Conservation (phyloP, 2,888 invertebrate genomes). For the Scelioninae gen. 1 region DNA sequence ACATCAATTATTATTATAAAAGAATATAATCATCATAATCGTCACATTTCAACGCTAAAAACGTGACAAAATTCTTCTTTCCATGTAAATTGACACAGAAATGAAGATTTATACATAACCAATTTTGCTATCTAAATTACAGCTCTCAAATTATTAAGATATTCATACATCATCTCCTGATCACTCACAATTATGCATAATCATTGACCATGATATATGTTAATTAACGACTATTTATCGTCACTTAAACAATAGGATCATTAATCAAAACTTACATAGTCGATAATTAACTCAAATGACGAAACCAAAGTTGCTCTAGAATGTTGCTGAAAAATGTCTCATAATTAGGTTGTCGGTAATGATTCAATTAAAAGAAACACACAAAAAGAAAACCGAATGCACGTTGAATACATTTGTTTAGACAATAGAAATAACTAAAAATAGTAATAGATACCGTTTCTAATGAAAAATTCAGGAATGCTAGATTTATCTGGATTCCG, state of each 20-base stretch:
- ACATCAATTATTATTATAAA: neutral
- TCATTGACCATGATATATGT: slow-evolving; percentile 51
- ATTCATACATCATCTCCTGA: slow-evolving; percentile 48
- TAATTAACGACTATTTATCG: slow-evolving; percentile 54
- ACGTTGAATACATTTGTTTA: neutral
- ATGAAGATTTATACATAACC: slow-evolving; percentile 23
- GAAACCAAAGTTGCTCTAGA: neutral
- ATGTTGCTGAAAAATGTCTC: slow-evolving; percentile 23
- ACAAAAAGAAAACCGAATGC: neutral
- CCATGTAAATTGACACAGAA: neutral
- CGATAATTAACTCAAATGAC: slow-evolving; percentile 11
- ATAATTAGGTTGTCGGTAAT: slow-evolving; percentile 15
- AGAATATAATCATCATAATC: neutral
- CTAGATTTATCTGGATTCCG: slow-evolving; percentile 3
- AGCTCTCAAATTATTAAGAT: slow-evolving; percentile 32
- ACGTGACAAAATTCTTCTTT: slow-evolving; percentile 1
- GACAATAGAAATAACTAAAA: neutral
- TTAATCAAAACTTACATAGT: slow-evolving; percentile 34
- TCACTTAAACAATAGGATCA: slow-evolving; percentile 52
- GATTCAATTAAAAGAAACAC: neutral
- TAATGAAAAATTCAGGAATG: slow-evolving; percentile 14
- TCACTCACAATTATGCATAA: slow-evolving; percentile 52
- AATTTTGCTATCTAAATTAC: slow-evolving; percentile 49
- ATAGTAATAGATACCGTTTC: slow-evolving; percentile 2
- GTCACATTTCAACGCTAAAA: neutral